phyloP scores from a whole-genome alignment of 2,797 vertebrate genomes.

The Limosa lapponica region DNA sequence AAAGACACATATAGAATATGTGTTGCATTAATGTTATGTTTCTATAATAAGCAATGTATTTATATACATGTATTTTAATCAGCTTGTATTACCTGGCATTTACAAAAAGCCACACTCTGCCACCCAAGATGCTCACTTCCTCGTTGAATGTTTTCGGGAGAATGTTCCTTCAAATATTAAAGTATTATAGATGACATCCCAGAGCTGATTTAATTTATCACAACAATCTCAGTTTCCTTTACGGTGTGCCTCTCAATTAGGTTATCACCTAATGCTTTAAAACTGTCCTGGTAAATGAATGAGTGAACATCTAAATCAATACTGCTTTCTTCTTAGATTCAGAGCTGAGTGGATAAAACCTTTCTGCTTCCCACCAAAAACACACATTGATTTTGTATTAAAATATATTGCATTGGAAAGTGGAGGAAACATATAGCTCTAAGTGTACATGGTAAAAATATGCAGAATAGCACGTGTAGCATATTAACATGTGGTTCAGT shows the following conservation, averaged over 20 bases:
- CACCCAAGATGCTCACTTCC: neutral
- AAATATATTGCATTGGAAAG: conserved; percentile 19
- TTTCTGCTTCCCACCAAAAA: conserved; percentile 11
- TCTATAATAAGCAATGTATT: neutral
- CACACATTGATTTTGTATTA: conserved; percentile 29
- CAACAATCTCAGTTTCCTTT: conserved; percentile 23
- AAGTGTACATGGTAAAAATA: conserved; percentile 6
- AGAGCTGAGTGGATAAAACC: conserved; percentile 19
- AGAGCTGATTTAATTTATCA: conserved; percentile 38
- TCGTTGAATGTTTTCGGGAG: neutral
- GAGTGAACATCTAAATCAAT: conserved; percentile 52
- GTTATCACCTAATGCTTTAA: conserved; percentile 49
- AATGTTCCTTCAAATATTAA: neutral
- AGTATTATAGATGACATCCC: neutral
- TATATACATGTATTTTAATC: neutral
- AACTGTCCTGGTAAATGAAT: conserved; percentile 35
- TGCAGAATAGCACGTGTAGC: neutral
- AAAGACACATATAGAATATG: neutral
- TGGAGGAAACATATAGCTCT: neutral
- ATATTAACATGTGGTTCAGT: conserved; percentile 33
- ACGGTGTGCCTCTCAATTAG: neutral
- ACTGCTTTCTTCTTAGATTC: neutral
- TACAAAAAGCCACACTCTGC: neutral
- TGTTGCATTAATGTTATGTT: neutral
- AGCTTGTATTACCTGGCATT: neutral